These are phyloP conservation scores for Xiphorhynchus elegans DNA, from an alignment of 2,113 vertebrate species.

Conservation along the genomic window DNA sequence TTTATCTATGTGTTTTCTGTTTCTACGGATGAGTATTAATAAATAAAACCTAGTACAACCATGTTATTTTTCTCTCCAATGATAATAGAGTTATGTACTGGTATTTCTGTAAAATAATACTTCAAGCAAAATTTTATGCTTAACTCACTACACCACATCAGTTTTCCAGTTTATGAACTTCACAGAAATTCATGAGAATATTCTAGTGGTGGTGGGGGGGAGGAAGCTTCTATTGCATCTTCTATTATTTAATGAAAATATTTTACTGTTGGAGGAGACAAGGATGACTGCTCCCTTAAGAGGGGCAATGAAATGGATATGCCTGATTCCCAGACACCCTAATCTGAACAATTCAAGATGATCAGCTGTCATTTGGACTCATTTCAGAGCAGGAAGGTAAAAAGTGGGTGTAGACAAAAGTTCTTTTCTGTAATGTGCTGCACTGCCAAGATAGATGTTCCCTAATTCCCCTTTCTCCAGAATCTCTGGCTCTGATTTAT, in stretches of 20 bases:
- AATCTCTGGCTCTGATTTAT: not conserved
- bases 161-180: not conserved
- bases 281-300: not conserved
- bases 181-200: not conserved
- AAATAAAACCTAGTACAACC: not conserved
- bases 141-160: not conserved
- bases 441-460: not conserved
- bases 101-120: not conserved
- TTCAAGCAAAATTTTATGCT: not conserved
- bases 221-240: not conserved
- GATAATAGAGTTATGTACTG: not conserved
- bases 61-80: not conserved
- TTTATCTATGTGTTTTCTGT: not conserved
- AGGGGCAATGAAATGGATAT: not conserved
- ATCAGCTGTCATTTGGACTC: not conserved
- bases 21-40: not conserved
- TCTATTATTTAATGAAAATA: not conserved
- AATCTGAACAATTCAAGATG: not conserved
- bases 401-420: not conserved
- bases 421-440: not conserved
- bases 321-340: not conserved
- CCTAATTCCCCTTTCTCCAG: not conserved
- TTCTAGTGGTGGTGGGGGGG: not conserved
- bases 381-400: not conserved
- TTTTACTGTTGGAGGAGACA: not conserved